These are phyloP conservation scores for Strix uralensis DNA, from an alignment of 2,113 vertebrate genomes.

Conservation along the genomic window DNA sequence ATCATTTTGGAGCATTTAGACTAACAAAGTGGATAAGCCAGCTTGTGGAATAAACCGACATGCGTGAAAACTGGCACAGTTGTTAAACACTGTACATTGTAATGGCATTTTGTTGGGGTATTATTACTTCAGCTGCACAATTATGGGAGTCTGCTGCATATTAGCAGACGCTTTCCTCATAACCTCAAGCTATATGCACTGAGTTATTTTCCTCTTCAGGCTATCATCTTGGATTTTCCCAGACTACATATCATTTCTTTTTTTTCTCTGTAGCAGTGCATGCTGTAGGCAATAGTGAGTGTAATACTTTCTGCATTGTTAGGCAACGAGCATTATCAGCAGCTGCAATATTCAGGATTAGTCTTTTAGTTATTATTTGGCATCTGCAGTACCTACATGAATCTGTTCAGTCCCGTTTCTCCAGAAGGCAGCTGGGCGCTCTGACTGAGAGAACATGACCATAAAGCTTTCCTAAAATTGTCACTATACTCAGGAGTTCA, in stretches of 20 bases:
- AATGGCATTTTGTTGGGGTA: neutral
- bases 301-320: slow-evolving; percentile 50
- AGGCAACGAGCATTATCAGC: slow-evolving; percentile 29
- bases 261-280: neutral
- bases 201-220: neutral
- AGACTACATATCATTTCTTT: neutral
- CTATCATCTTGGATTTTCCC: neutral
- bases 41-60: neutral
- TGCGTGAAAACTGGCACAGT: neutral
- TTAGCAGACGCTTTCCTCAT: neutral
- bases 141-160: slow-evolving; percentile 9
- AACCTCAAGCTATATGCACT: neutral
- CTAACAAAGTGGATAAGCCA: neutral
- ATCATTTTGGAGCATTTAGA: neutral
- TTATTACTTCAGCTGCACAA: slow-evolving; percentile 48
- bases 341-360: slow-evolving; percentile 46
- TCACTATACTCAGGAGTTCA: neutral
- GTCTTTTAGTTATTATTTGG: slow-evolving; percentile 29
- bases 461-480: neutral
- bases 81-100: neutral
- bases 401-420: slow-evolving; percentile 39
- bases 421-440: slow-evolving; percentile 28
- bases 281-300: slow-evolving; percentile 9
- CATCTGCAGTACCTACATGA: slow-evolving; percentile 2
- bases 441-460: neutral